Conservation (phyloP, 2,888 invertebrate genomes). For the Tinea trinotella region DNA sequence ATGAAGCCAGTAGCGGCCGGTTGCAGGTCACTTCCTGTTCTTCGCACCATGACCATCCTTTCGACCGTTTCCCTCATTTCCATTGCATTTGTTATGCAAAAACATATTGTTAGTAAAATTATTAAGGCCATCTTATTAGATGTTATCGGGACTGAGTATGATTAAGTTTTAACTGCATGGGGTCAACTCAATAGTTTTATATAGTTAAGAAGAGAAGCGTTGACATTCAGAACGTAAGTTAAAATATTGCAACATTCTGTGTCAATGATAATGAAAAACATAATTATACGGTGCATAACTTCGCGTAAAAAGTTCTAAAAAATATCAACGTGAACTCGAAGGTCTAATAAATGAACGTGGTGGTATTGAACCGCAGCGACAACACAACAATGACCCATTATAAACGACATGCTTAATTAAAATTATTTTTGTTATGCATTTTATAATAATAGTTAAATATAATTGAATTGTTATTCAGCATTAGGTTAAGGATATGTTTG, state of each 20-base stretch:
- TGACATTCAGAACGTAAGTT: conserved; percentile 58
- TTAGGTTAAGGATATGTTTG: conserved; percentile 4
- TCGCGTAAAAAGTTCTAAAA: conserved; percentile 31
- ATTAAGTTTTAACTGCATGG: conserved; percentile 52
- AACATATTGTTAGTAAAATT: not conserved
- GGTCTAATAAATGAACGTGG: conserved; percentile 1
- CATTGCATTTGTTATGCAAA: conserved; percentile 37
- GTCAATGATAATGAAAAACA: conserved; percentile 69
- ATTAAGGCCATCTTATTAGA: conserved; percentile 43
- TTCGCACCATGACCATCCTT: conserved; percentile 69
- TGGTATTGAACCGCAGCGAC: not conserved
- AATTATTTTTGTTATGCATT: not conserved
- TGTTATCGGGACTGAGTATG: conserved; percentile 32
- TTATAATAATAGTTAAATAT: not conserved
- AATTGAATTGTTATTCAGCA: not conserved
- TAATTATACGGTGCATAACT: conserved; percentile 57
- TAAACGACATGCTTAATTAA: not conserved
- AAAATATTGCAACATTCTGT: conserved; percentile 66
- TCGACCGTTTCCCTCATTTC: conserved; percentile 64
- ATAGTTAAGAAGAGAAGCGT: conserved; percentile 56
- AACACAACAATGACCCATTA: conserved; percentile 9
- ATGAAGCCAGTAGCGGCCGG: conserved; percentile 74
- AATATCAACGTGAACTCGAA: not conserved
- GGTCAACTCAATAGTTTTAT: conserved; percentile 53
- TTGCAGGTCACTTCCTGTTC: conserved; percentile 71